A percentile compares a stretch with the other conserved stretches of the same genome.
These are phyloP conservation scores for Martes flavigula DNA, from an alignment of 2,797 vertebrate species.

Conservation along the genomic window DNA sequence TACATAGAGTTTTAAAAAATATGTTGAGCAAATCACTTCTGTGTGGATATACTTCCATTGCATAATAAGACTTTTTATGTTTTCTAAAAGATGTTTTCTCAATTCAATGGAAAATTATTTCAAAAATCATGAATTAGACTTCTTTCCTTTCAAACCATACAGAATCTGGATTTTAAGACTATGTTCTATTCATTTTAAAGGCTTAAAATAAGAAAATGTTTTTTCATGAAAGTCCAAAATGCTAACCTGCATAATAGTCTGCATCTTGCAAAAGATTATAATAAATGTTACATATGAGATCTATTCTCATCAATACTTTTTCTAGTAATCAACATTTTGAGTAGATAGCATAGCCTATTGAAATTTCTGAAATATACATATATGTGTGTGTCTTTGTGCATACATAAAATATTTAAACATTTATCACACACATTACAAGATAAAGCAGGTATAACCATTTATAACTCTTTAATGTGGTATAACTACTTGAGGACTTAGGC, in stretches of 20 bases:
- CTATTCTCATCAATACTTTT: background rate
- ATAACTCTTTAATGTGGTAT: background rate
- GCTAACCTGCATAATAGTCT: background rate
- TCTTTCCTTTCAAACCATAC: background rate
- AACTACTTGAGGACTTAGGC: background rate
- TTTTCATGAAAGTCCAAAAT: background rate
- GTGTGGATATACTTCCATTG: background rate
- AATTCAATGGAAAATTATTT: background rate
- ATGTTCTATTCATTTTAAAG: background rate
- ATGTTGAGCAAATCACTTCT: background rate
- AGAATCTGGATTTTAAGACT: background rate
- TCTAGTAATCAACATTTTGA: background rate
- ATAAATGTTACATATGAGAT: background rate
- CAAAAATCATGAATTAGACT: background rate
- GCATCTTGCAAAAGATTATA: background rate
- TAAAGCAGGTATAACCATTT: background rate
- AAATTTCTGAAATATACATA: background rate
- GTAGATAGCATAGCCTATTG: background rate
- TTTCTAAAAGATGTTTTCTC: background rate
- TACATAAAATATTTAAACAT: background rate
- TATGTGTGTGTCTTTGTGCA: background rate
- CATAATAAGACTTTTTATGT: background rate
- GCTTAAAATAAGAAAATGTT: background rate
- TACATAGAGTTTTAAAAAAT: background rate
- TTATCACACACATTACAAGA: background rate